These are phyloP conservation scores for Ophonus ardosiacus DNA, from an alignment of 2,888 invertebrate species.

Conservation along the genomic window DNA sequence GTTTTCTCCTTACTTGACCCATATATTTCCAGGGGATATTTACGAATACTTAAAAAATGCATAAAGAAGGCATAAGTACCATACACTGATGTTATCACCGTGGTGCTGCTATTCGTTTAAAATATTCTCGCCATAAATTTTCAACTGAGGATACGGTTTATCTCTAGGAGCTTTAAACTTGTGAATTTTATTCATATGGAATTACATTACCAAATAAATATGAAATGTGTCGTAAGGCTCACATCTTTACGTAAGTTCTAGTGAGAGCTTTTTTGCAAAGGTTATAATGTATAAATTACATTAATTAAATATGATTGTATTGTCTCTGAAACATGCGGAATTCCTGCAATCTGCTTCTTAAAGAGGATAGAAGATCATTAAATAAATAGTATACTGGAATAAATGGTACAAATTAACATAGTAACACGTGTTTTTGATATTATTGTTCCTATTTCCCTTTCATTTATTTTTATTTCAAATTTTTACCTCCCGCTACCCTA, in stretches of 20 bases:
- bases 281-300: no score
- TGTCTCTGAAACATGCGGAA: no score
- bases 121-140: constrained; percentile 25
- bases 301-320: no score
- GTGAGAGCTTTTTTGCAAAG: not conserved
- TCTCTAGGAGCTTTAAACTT: not conserved
- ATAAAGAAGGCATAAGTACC: constrained; percentile 15
- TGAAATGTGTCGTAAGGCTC: not conserved
- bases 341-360: no score
- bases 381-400: no score
- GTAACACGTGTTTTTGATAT: no score
- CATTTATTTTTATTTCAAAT: no score
- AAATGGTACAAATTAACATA: no score
- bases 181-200: not conserved
- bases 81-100: constrained; percentile 3
- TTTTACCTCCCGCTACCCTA: no score
- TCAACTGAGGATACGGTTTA: constrained; percentile 2
- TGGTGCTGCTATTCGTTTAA: not conserved
- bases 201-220: not conserved
- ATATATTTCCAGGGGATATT: not conserved
- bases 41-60: constrained; percentile 23
- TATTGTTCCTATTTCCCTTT: no score
- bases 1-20: constrained; percentile 3
- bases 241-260: not conserved
- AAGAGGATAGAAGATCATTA: no score